Percentiles rank a stretch among this genome's conserved stretches.
Evolutionary conservation across 2,113 vertebrate genomes (phyloP).

Genomic region (Onychostruthus taczanowskii): DNA sequence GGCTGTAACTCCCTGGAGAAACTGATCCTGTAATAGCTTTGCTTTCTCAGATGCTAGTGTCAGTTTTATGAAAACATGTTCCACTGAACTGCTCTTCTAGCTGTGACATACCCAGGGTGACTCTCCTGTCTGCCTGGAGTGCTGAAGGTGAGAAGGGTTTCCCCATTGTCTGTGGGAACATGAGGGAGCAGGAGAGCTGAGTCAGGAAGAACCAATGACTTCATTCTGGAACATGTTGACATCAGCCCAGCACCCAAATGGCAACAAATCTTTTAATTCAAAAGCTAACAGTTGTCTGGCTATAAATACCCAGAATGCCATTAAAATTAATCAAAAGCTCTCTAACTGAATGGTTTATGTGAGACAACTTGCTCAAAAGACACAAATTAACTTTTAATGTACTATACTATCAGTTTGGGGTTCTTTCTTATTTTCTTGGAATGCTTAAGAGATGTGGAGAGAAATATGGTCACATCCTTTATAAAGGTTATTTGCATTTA

Average conservation of each 20-base stretch:
- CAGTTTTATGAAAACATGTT: neutral
- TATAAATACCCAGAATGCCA: slow-evolving; percentile 6
- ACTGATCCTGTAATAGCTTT: neutral
- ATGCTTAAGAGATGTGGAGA: neutral
- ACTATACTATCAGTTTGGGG: neutral
- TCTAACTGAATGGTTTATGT: slow-evolving; percentile 22
- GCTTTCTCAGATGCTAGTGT: neutral
- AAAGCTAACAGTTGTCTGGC: neutral
- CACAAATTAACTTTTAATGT: neutral
- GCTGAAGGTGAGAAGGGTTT: slow-evolving; percentile 1
- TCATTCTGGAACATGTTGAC: neutral
- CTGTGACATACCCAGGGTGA: neutral
- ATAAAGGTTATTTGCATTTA: neutral
- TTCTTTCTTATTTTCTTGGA: neutral
- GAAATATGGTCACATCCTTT: neutral
- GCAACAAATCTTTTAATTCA: neutral
- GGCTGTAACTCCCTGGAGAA: neutral
- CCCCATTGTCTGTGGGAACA: slow-evolving; percentile 9
- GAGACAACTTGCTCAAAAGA: slow-evolving; percentile 13
- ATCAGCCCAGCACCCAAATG: neutral
- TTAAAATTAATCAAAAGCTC: slow-evolving; percentile 54
- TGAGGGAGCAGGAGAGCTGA: neutral
- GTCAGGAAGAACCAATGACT: slow-evolving; percentile 20
- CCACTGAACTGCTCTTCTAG: neutral
- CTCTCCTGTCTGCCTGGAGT: neutral